Conservation (phyloP, 2,113 vertebrate genomes). For the rabbit (Oryctolagus cuniculus) region DNA sequence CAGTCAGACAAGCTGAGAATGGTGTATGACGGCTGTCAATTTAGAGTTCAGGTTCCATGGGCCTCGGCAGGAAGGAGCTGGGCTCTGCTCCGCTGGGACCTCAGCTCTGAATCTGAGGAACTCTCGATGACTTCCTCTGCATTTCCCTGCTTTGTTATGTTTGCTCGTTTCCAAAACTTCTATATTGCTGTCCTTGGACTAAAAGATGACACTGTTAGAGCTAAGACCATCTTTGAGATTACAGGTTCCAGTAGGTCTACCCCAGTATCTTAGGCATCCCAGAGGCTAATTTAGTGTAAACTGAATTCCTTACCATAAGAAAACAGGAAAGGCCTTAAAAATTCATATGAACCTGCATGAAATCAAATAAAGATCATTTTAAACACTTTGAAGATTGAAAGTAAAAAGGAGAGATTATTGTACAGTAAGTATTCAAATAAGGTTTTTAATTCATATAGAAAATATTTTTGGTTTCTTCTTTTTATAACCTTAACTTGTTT, state of each 20-base stretch:
- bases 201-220: not conserved
- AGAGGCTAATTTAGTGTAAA: not conserved
- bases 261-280: not conserved
- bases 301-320: conserved; percentile 34
- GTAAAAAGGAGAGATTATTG: not conserved
- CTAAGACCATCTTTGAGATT: not conserved
- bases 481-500: not conserved
- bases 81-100: not conserved
- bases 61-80: not conserved
- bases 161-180: not conserved
- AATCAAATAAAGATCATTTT: conserved; percentile 1
- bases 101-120: not conserved
- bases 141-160: not conserved
- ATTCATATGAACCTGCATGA: not conserved
- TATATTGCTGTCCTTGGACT: not conserved
- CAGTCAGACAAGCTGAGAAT: not conserved
- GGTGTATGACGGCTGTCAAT: not conserved
- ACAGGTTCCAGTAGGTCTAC: not conserved
- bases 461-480: not conserved
- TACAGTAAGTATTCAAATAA: not conserved
- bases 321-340: not conserved
- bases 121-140: not conserved
- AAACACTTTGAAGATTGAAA: not conserved
- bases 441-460: not conserved
- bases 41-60: not conserved